Conservation (phyloP, 2,888 invertebrate species). For the Encarsia formosa region DNA sequence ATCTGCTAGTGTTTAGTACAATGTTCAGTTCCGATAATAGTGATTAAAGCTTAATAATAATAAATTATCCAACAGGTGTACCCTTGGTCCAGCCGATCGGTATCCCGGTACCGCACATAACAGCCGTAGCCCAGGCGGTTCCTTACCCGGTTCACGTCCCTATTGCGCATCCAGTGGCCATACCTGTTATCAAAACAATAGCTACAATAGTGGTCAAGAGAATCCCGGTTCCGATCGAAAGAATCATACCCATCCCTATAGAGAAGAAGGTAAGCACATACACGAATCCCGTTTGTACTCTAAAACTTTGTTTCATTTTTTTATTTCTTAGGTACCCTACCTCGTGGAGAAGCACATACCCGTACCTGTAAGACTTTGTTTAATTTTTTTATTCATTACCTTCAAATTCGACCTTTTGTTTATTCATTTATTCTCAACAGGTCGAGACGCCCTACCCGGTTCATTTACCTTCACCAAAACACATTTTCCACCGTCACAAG, state of each 20-base stretch:
- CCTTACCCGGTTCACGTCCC: conserved; percentile 68
- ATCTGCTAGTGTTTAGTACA: no score
- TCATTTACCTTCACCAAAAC: conserved; percentile 67
- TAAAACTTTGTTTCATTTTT: no score
- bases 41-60: no score
- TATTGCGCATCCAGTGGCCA: conserved; percentile 64
- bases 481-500: conserved; percentile 64
- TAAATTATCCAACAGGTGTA: no score
- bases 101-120: conserved; percentile 58
- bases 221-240: conserved; percentile 67
- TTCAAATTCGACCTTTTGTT: no score
- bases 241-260: conserved; percentile 62
- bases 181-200: conserved; percentile 66
- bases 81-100: conserved; percentile 62
- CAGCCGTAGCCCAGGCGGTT: conserved; percentile 59
- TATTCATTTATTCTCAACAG: no score
- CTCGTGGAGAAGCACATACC: conserved; percentile 65
- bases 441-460: conserved; percentile 67
- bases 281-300: no score
- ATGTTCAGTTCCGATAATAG: no score
- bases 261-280: no score
- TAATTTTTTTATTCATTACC: no score
- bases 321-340: no score
- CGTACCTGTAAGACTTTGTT: no score
- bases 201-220: conserved; percentile 67